Evolutionary conservation across 2,888 invertebrate genomes (phyloP).

Genomic region (Parnassius mnemosyne): DNA sequence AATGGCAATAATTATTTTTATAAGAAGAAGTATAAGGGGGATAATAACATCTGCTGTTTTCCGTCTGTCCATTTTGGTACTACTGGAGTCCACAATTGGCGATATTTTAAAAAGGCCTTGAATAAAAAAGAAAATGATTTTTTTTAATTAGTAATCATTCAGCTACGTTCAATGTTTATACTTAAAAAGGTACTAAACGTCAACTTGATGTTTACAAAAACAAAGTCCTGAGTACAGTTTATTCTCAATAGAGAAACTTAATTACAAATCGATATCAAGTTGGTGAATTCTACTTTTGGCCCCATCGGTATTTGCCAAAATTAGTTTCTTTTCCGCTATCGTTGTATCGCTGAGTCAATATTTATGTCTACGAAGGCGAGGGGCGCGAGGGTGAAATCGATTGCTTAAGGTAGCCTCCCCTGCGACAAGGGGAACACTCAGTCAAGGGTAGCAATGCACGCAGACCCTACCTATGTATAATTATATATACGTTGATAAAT

Average conservation of each 20-base stretch:
- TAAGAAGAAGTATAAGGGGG: too few species aligned
- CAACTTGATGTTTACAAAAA: too few species aligned
- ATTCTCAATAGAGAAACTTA: neutral
- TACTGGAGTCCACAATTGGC: too few species aligned
- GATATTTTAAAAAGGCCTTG: too few species aligned
- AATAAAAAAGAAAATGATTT: too few species aligned
- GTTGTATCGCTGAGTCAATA: constrained; percentile 52
- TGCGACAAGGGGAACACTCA: constrained; percentile 42
- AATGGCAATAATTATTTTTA: too few species aligned
- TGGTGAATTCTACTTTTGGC: neutral
- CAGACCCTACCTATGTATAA: constrained; percentile 27
- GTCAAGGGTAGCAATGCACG: constrained; percentile 49
- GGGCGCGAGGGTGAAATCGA: constrained; percentile 54
- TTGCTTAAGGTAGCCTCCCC: constrained; percentile 49
- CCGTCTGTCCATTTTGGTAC: too few species aligned
- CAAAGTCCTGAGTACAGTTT: too few species aligned
- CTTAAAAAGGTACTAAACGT: too few species aligned
- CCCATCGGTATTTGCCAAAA: constrained; percentile 11
- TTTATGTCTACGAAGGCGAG: constrained; percentile 48
- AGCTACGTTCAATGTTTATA: too few species aligned
- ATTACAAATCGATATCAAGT: constrained; percentile 1
- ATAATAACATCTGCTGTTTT: too few species aligned
- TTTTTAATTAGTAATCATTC: too few species aligned
- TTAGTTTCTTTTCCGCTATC: constrained; percentile 26
- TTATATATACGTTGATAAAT: constrained; percentile 1